Evolutionary conservation across 1,140 invertebrate species (phyloP).

Genomic region (Brachionus koreanus): DNA sequence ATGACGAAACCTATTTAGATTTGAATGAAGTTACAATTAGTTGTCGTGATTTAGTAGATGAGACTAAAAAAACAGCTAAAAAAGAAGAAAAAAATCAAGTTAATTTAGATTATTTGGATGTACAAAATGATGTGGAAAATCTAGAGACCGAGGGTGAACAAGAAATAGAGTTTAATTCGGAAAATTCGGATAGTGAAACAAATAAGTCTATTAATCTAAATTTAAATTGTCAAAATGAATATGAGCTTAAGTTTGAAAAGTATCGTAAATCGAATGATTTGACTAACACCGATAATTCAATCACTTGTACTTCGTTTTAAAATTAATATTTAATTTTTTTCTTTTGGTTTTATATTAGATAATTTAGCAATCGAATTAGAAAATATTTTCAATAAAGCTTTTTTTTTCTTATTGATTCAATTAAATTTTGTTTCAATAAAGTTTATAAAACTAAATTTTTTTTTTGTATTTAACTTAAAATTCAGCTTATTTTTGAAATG

Average conservation of each 20-base stretch:
- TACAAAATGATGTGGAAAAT: neutral
- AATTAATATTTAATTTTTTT: neutral
- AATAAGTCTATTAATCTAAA: neutral
- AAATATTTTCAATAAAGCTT: neutral
- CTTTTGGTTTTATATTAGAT: neutral
- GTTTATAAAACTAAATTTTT: neutral
- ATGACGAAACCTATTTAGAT: slow-evolving; percentile 23
- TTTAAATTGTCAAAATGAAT: slow-evolving; percentile 18
- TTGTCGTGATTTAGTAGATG: neutral
- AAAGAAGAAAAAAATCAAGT: neutral
- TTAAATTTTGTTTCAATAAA: neutral
- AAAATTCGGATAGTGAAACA: neutral
- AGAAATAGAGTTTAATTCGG: slow-evolving; percentile 9
- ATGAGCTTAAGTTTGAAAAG: slow-evolving; percentile 27
- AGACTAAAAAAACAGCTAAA: neutral
- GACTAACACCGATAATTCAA: neutral
- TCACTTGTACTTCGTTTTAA: slow-evolving; percentile 33
- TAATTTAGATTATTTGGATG: neutral
- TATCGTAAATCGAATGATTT: neutral
- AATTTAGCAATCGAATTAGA: neutral
- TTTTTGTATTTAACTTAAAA: neutral
- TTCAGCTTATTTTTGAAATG: too few relatives aligned
- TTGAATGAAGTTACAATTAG: slow-evolving; percentile 12
- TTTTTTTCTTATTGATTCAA: neutral
- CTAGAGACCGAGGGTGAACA: slow-evolving; percentile 14